phyloP scores from a whole-genome alignment of 2,113 vertebrate genomes.

The Mormyrus lacerda region DNA sequence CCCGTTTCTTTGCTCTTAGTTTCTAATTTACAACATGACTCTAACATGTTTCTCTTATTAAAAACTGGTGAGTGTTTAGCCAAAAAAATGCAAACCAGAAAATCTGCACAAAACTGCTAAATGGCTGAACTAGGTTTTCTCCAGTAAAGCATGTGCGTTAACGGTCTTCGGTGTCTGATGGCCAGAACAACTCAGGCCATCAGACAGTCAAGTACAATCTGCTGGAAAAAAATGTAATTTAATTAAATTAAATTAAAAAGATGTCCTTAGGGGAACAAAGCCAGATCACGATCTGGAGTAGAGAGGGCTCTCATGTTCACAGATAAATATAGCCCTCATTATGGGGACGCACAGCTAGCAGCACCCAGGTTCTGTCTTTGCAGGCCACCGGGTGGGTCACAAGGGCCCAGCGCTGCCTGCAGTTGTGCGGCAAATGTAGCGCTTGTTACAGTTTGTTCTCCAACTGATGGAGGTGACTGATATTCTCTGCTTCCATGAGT shows the following conservation, averaged over 20 bases:
- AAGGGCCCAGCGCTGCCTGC: neutral
- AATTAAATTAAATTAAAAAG: constrained; percentile 1
- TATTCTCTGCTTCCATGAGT: neutral
- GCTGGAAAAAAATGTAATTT: neutral
- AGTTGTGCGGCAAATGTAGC: neutral
- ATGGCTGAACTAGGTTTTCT: neutral
- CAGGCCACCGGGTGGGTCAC: neutral
- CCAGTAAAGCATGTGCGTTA: neutral
- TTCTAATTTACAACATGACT: neutral
- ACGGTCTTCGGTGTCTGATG: neutral
- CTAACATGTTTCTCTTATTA: neutral
- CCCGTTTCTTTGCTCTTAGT: neutral
- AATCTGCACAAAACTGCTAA: neutral
- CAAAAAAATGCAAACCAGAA: neutral
- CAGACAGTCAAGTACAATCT: neutral
- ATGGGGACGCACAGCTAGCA: neutral
- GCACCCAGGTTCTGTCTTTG: neutral
- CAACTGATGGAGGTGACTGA: neutral
- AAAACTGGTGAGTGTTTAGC: neutral
- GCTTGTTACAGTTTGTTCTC: neutral
- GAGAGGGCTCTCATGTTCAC: neutral
- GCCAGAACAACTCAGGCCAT: too few relatives aligned
- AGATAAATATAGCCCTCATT: neutral
- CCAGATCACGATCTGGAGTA: neutral
- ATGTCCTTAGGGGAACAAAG: neutral